A percentile compares a stretch with the other conserved stretches of the same genome.
These are phyloP conservation scores for Delichon dasypus DNA, from an alignment of 2,797 vertebrate genomes.

Conservation along the genomic window DNA sequence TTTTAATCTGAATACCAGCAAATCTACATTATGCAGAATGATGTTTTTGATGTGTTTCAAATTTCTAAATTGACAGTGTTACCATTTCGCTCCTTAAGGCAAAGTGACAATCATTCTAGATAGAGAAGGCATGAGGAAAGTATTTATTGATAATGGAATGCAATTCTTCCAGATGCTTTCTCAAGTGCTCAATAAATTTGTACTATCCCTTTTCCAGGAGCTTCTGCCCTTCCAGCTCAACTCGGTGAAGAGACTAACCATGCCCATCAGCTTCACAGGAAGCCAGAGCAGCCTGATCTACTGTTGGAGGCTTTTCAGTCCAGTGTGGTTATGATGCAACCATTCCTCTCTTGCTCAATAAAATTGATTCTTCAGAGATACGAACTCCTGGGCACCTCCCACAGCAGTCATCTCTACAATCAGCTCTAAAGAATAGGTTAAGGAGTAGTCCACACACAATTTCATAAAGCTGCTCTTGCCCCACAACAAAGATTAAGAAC, in stretches of 20 bases:
- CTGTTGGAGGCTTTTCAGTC: background rate
- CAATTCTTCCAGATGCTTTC: background rate
- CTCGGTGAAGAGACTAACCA: background rate
- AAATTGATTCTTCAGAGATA: background rate
- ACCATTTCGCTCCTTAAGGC: background rate
- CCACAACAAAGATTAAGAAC: background rate
- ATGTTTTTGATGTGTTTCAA: background rate
- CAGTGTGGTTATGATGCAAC: background rate
- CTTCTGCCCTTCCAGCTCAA: background rate
- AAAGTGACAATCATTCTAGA: background rate
- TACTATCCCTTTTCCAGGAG: background rate
- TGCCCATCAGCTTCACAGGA: background rate
- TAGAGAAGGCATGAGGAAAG: background rate
- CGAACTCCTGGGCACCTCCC: background rate
- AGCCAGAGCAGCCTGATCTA: background rate
- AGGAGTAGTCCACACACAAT: background rate
- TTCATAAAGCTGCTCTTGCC: background rate
- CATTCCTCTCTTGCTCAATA: background rate
- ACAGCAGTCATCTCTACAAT: background rate
- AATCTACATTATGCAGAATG: background rate
- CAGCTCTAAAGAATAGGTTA: background rate
- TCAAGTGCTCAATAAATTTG: background rate
- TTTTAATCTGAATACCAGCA: background rate
- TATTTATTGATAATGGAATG: background rate
- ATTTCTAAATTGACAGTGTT: background rate